Evolutionary conservation across 2,888 invertebrate species (phyloP), one percentile per base, ranked within the genome.

Genomic region (Caenorhabditis parvicauda): DNA sequence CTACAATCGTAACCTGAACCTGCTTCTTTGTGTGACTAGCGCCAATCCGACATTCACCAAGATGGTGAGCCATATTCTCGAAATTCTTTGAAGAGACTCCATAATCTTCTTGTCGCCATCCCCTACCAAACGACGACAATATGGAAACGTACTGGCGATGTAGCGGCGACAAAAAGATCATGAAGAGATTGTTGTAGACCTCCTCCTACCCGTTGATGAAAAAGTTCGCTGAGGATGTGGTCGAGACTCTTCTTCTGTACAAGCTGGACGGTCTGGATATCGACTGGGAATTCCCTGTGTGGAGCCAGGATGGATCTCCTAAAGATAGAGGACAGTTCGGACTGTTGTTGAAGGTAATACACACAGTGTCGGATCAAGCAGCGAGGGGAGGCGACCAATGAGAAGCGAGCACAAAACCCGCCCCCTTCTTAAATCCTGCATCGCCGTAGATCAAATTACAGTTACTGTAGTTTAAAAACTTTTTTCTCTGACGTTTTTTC

Each of bases 231-330:
- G 32, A 37, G 14, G 54, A 54, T 2, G 46, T 53, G 0, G 35
- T 39, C 2, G 17, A 24, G 2, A 59, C 50, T 35, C 38, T 76
- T 6, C n/a, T 29, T 27, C 19, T 41, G 7, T 57, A 49, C 27
- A 44, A 52, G 0, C 28, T 76, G 2, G 65, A 79, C 35, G 79
- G 79, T 3, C 52, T 79, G 19, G 79, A 79, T 45, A 54, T 79
- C 22, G 79, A 79, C 51, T 79, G 79, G 79, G 79, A 79, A 45
- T 79, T 79, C 47, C 79, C 79, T 0, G 64, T 54, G 9, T 79
- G 75, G 75, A 74, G 72, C 46, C n/a, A 39, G 1, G 74, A 72
- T 51, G 72, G 70, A 3, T 52, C 59, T 24, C 49, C 41, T 9
- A 50, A 53, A 2, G 77, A 77, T 50, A 54, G 44, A 14, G 6